Conservation (phyloP, 2,113 vertebrate species). For the Sorex araneus region DNA sequence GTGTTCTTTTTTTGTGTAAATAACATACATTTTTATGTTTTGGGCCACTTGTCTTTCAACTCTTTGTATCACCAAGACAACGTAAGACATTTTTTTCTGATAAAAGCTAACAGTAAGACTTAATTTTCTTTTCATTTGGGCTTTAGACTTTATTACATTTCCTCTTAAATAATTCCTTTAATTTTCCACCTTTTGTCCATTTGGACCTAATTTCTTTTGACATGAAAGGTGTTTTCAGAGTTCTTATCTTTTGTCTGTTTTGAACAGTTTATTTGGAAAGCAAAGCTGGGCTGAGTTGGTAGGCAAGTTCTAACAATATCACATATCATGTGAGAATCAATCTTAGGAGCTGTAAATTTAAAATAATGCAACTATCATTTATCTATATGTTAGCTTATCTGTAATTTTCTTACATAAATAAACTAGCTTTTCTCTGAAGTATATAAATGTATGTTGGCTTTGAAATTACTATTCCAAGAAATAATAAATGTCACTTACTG, state of each 20-base stretch:
- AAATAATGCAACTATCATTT: slow-evolving; percentile 26
- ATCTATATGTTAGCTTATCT: neutral
- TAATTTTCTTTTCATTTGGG: slow-evolving; percentile 37
- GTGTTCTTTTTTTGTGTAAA: neutral
- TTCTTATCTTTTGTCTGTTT: neutral
- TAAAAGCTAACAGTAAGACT: neutral
- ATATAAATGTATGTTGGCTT: too few species aligned
- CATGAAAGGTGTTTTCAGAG: neutral
- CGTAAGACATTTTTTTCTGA: slow-evolving; percentile 33
- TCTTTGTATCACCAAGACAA: neutral
- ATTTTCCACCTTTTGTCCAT: neutral
- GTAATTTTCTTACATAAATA: too few species aligned
- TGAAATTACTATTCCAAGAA: neutral
- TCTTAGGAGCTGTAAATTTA: slow-evolving; percentile 33
- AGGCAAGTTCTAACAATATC: neutral
- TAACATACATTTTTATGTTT: neutral
- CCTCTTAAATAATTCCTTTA: slow-evolving; percentile 16
- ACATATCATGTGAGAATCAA: neutral
- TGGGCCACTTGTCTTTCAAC: neutral
- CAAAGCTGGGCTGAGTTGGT: neutral
- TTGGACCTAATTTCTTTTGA: slow-evolving; percentile 19
- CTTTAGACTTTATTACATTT: neutral
- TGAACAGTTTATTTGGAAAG: slow-evolving; percentile 10
- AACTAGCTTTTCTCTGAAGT: too few species aligned
- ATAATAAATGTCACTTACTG: neutral